Conservation (phyloP, 2,888 invertebrate genomes). For the Xestia c-nigrum region DNA sequence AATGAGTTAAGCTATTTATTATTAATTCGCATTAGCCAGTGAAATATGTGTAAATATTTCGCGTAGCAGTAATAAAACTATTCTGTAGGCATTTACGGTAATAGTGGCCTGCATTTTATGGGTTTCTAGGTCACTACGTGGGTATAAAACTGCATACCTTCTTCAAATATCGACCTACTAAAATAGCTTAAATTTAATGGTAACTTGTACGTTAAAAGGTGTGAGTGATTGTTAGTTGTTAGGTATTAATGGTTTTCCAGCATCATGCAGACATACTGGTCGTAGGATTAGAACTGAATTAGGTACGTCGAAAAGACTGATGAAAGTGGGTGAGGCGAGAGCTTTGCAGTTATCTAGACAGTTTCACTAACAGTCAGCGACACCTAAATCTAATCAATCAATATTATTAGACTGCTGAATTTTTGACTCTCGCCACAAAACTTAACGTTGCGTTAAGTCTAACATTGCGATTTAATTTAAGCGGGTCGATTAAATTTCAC, state of each 20-base stretch:
- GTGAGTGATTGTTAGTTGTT: neutral
- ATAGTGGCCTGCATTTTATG: slow-evolving; percentile 12
- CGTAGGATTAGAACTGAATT: neutral
- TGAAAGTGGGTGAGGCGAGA: neutral
- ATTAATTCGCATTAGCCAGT: slow-evolving; percentile 50
- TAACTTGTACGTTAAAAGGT: neutral
- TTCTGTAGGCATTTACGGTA: slow-evolving; percentile 11
- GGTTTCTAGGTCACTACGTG: slow-evolving; percentile 30
- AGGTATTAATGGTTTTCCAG: neutral
- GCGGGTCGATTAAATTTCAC: neutral
- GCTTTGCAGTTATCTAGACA: neutral
- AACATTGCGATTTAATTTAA: neutral
- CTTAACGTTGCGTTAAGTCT: neutral
- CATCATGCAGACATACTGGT: neutral
- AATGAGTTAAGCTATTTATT: neutral
- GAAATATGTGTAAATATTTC: slow-evolving; percentile 23
- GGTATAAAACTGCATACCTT: slow-evolving; percentile 11
- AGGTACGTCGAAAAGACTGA: slow-evolving; percentile 1
- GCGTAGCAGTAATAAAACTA: slow-evolving; percentile 38
- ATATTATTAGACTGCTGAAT: neutral
- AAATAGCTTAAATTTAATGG: slow-evolving; percentile 8
- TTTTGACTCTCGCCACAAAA: neutral
- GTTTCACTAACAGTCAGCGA: neutral
- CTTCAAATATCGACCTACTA: slow-evolving; percentile 8
- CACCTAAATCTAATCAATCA: neutral